Evolutionary conservation across 2,113 vertebrate species (phyloP), one percentile per base, ranked within the genome.

Genomic region (Nipponia nippon): DNA sequence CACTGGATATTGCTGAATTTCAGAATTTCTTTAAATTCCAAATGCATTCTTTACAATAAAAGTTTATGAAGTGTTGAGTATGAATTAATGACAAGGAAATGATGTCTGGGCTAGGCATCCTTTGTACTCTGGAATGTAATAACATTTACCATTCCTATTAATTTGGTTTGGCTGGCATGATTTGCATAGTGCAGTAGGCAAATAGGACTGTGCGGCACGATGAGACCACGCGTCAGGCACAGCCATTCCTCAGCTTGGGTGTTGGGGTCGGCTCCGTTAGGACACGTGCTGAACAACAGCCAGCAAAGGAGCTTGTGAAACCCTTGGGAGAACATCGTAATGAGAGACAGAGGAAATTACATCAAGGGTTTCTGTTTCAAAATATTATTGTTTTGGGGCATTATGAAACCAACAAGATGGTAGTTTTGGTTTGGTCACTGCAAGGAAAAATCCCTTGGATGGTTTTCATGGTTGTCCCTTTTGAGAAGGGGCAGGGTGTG

Each of bases 131-230:
- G 89, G 83, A 58, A 26, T 71, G 62, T 13, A 34, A 7, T 66
- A 20, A 21, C 38, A 3, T 13, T 71, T 42, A 56, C 56, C 6
- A 0, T n/a, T 56, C 5, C 42, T 32, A 1, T 19, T 77, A 23
- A 77, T 67, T 63, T 26, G 38, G 40, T 20, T 73, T 15, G 61
- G 16, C 75, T 44, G 53, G 16, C 25, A 20, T 19, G 23, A 4
- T 23, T 40, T 65, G 38, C 44, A 4, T 10, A 20, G 30, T 4
- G 56, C 50, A 18, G 23, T 4, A 32, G 71, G 52, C 38, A 89
- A 2, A 52, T 3, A 9, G 0, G 10, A 4, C 29, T 1, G 1
- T 22, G 75, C 1, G 0, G 20, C 42, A 19, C 1, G 1, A 34
- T 17, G 61, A 22, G 61, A 18, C 47, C 53, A 2, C 1, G 18